Percentiles rank a stretch among this genome's conserved stretches.
These are phyloP conservation scores for Sapajus apella DNA, from an alignment of 2,113 vertebrate species.

Conservation along the genomic window DNA sequence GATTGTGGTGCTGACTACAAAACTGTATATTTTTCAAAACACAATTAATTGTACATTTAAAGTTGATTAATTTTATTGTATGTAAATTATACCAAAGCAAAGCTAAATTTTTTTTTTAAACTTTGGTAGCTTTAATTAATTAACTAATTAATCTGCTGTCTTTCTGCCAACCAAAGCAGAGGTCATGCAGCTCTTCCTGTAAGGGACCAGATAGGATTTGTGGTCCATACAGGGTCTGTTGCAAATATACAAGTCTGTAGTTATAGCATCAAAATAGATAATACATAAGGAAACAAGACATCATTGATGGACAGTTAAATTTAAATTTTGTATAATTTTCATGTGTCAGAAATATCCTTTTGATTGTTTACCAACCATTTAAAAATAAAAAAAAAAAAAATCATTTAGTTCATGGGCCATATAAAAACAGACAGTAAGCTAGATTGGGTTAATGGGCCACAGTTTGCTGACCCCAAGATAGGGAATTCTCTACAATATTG, in stretches of 20 bases:
- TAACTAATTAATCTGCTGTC: not conserved
- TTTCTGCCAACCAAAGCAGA: not conserved
- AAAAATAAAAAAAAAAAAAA: not conserved
- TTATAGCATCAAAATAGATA: not conserved
- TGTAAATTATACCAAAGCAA: not conserved
- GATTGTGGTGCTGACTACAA: not conserved
- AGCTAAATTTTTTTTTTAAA: not conserved
- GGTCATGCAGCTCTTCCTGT: not conserved
- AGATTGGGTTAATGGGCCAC: not conserved
- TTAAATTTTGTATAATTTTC: not conserved
- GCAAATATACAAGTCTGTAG: not conserved
- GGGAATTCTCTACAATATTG: not conserved
- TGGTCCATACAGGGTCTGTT: accelerated
- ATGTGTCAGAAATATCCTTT: not conserved
- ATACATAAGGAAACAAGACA: not conserved
- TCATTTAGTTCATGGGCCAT: not conserved
- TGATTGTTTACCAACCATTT: not conserved
- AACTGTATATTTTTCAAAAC: not conserved
- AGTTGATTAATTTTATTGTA: not conserved
- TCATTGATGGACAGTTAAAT: not conserved
- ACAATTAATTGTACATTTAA: not conserved
- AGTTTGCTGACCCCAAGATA: not conserved
- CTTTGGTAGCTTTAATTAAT: not conserved
- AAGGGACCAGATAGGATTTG: not conserved
- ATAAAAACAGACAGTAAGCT: not conserved